Base-by-base conservation (phyloP, 2,888 invertebrate species). In the Watsonalla binaria region DNA sequence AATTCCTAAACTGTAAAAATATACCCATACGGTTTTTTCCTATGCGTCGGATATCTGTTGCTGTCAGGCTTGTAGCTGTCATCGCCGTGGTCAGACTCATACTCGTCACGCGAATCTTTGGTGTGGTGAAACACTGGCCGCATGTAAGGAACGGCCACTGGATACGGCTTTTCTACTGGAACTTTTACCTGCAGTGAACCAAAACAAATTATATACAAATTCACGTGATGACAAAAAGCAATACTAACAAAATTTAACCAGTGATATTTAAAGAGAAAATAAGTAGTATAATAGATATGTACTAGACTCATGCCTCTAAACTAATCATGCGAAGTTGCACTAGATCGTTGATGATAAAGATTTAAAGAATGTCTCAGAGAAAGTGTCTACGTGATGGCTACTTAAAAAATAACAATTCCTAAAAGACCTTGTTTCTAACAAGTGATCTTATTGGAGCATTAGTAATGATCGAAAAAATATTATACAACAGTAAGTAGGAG, bases 111-210 rank as follows among this genome's bases (percentile, higher is more conserved):
- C 6, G 81, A 63, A 5, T 73, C 77, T 57, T 80, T 78, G 24
- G 86, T 77, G 64, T 90, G 88, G 63, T 90, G 90, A 70, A 89
- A 89, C 54, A 93, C 87, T 0, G 93, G 93, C 64, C 92, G 87
- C 45, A 93, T 79, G 59, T 95, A 92, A 45, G 94, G 95, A 45
- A 96, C 91, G 62, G 93, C 93, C 2, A 95, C 93, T 34, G 96
- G 95, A 72, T 94, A 94, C 5, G 96, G 95, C 74, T 94, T 94
- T 52, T 94, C 92, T 48, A 96, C 93, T 64, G 94, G 93, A 5
- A 96, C 94, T 74, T 93, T 92, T 55, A 95, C 93, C 91, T 91
- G 69, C 11, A 60, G 55, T 14, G 11, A 42, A 42, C 5, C 42
- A 11, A 42, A 42, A 24, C 24, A 24, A 24, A 24, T 24, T 24